Percentiles rank a stretch among this genome's conserved stretches.
These are phyloP conservation scores for Leucozona laternaria DNA, from an alignment of 2,888 invertebrate genomes.

Conservation along the genomic window DNA sequence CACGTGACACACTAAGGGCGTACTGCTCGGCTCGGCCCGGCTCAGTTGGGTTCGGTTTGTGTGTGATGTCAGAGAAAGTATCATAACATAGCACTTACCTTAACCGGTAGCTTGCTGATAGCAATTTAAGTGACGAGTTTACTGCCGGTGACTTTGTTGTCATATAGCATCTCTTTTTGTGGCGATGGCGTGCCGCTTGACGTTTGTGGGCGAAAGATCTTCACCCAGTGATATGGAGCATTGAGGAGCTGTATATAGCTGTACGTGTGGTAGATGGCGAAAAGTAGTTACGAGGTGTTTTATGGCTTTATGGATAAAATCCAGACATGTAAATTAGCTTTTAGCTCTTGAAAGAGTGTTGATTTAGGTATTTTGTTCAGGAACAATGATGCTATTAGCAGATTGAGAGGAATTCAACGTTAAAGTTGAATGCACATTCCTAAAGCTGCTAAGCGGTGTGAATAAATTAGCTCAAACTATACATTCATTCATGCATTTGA, in stretches of 20 bases:
- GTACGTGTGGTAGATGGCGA: conserved; percentile 56
- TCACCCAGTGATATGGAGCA: conserved; percentile 40
- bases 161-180: conserved; percentile 18
- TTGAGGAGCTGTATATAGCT: conserved; percentile 1
- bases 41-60: not conserved
- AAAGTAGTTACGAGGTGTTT: conserved; percentile 50
- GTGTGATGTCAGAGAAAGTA: conserved; percentile 49
- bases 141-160: conserved; percentile 45
- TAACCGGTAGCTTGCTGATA: conserved; percentile 46
- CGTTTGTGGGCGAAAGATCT: conserved; percentile 63
- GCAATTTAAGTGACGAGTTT: conserved; percentile 57
- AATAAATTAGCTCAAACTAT: not conserved
- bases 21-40: not conserved
- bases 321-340: conserved; percentile 52
- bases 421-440: conserved; percentile 3
- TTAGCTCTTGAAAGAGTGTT: conserved; percentile 22
- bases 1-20: conserved; percentile 62
- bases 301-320: conserved; percentile 48
- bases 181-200: conserved; percentile 29
- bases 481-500: not conserved
- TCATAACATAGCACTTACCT: conserved; percentile 26
- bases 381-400: conserved; percentile 23
- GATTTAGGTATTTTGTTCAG: conserved; percentile 18
- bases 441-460: not conserved
- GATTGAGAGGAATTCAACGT: not conserved